phyloP scores from a whole-genome alignment of 1,140 invertebrate species.

The Pseudomyrmex concolor region DNA sequence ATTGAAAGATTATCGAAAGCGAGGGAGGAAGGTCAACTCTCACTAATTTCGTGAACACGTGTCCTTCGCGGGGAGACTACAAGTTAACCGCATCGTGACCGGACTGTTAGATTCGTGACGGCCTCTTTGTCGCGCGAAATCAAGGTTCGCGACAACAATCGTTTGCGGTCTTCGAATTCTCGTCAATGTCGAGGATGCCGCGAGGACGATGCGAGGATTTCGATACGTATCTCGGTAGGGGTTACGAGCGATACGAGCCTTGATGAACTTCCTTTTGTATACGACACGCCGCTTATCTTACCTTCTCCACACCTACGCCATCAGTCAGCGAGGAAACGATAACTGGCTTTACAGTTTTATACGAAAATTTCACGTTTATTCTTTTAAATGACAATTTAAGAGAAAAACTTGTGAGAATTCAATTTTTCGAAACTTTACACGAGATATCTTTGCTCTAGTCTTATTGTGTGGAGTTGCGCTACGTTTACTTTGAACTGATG shows the following conservation, averaged over 20 bases:
- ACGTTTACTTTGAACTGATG: neutral
- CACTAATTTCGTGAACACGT: too few relatives aligned
- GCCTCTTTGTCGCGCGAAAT: neutral
- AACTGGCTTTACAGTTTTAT: neutral
- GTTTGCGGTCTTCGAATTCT: neutral
- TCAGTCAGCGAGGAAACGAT: slow-evolving; percentile 27
- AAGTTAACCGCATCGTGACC: neutral
- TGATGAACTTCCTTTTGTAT: slow-evolving; percentile 14
- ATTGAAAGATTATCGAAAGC: too few relatives aligned
- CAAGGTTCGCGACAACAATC: neutral
- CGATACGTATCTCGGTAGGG: slow-evolving; percentile 3
- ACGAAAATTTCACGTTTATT: neutral
- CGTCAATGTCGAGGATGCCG: neutral
- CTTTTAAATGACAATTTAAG: neutral
- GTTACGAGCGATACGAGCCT: neutral
- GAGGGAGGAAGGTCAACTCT: too few relatives aligned
- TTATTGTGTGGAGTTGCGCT: neutral
- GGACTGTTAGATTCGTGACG: neutral
- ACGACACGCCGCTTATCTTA: slow-evolving; percentile 13
- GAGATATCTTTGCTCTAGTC: too few relatives aligned
- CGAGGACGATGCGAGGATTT: slow-evolving; percentile 4
- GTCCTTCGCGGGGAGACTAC: too few relatives aligned
- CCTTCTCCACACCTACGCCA: neutral
- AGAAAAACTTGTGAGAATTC: too few relatives aligned
- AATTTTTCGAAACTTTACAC: too few relatives aligned